Evolutionary conservation across 2,113 vertebrate species (phyloP).

Genomic region (Turdus rufiventris): DNA sequence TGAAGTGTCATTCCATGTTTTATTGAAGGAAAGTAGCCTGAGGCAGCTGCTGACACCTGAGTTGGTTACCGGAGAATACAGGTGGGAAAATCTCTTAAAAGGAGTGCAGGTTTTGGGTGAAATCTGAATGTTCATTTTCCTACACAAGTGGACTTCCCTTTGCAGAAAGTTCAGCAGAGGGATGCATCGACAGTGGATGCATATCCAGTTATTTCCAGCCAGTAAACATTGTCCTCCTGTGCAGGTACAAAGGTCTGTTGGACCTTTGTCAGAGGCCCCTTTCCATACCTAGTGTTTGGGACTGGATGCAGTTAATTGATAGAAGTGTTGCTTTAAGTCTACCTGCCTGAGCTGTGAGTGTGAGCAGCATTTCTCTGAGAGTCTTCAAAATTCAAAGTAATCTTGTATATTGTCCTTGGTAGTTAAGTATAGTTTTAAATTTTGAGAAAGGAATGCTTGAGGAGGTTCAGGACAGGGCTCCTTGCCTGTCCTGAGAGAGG

Average conservation of each 20-base stretch:
- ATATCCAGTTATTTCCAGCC: neutral
- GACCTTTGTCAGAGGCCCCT: fast-evolving
- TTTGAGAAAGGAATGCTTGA: neutral
- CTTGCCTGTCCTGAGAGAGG: neutral
- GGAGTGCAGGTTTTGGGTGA: neutral
- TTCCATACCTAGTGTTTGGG: neutral
- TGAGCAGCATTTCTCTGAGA: neutral
- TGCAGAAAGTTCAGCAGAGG: neutral
- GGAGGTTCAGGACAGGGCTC: neutral
- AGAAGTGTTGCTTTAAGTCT: neutral
- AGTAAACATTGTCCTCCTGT: fast-evolving
- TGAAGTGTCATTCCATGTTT: neutral
- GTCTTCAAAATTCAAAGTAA: neutral
- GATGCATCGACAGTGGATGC: neutral
- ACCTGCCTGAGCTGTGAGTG: neutral
- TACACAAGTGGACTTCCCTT: neutral
- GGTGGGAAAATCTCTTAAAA: neutral
- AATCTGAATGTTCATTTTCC: neutral
- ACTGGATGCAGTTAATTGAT: neutral
- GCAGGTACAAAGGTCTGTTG: neutral
- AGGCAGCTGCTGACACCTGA: neutral
- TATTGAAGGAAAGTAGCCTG: neutral
- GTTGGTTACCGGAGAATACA: neutral
- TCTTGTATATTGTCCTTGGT: neutral
- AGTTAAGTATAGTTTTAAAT: neutral